Conservation (phyloP, 2,113 vertebrate species). For the Coturnix japonica region DNA sequence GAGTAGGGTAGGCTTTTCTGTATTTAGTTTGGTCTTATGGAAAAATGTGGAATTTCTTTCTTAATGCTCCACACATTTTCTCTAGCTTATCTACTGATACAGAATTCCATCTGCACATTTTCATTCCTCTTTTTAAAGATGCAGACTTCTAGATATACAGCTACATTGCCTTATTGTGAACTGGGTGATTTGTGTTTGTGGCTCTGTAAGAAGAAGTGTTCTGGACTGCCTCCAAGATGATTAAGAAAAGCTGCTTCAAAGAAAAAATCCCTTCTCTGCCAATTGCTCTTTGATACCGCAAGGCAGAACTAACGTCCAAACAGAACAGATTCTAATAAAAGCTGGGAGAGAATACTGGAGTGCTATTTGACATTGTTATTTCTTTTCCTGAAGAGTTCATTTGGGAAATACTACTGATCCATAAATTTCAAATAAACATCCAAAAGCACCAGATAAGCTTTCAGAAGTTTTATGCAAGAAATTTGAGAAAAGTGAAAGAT, state of each 20-base stretch:
- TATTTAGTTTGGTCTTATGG: not conserved
- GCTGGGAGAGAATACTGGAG: not conserved
- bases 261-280: not conserved
- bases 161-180: not conserved
- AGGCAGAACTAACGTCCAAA: conserved; percentile 19
- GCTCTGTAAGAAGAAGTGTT: not conserved
- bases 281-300: conserved; percentile 6
- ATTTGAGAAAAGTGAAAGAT: not conserved
- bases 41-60: not conserved
- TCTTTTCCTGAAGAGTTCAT: not conserved
- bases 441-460: conserved; percentile 9
- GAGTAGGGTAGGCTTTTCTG: not conserved
- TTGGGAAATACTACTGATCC: not conserved
- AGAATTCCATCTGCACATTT: not conserved
- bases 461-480: not conserved
- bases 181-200: not conserved
- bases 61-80: not conserved
- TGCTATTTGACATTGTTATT: not conserved
- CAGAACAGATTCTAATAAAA: not conserved
- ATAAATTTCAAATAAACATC: conserved; percentile 6
- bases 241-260: conserved; percentile 28
- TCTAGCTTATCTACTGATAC: not conserved
- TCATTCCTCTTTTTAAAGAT: not conserved
- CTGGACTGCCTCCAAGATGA: not conserved
- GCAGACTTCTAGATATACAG: not conserved